Base-by-base conservation (phyloP, 1,140 invertebrate genomes). In the Papilio machaon region DNA sequence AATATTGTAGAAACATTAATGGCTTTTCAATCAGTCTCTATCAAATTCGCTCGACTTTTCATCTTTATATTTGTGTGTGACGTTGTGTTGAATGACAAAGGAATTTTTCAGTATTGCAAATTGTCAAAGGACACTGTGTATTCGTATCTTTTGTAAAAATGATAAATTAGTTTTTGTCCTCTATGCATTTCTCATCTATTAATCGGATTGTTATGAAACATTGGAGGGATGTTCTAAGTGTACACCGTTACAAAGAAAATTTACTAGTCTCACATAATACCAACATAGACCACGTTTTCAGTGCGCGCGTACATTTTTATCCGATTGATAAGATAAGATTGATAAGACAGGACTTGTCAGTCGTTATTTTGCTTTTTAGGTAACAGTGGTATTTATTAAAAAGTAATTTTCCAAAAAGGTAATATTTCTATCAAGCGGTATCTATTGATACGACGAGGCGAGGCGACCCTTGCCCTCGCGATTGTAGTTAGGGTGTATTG, bases 11-110 rank as follows among this genome's bases (percentile, higher is more conserved):
- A 78, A 70, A 78, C 58, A 52, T 78, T 78, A 78, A 78, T 78
- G 75, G 75, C 52, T 78, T 78, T 78, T 78, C 75, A 60, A 78
- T 78, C 75, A 78, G 52, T 78, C 75, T 78, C 38, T 54, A 78
- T 78, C 54, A 78, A 78, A 78, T n/a, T 78, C 75, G 58, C 75
- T 60, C 52, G 17, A 23, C 54, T 78, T 60, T 78, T 60, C 75
- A 43, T 78, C 52, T 78, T 78, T 35, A 30, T 78, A 60, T 78
- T 60, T 78, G 52, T 46, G 52, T 60, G 75, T 78, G 75, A 38
- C 75, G 52, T 11, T 9, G 52, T 60, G 17, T 60, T 60, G 23
- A 52, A 76, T 47, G 43, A 76, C 23, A 13, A 17, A 54, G 35
- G 74, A 49, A 35, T 54, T 76, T 54, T 17, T 76, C 47, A 35